Evolutionary conservation across 2,888 invertebrate species (phyloP), one percentile per base, ranked within the genome.

Genomic region (Thera obeliscata): DNA sequence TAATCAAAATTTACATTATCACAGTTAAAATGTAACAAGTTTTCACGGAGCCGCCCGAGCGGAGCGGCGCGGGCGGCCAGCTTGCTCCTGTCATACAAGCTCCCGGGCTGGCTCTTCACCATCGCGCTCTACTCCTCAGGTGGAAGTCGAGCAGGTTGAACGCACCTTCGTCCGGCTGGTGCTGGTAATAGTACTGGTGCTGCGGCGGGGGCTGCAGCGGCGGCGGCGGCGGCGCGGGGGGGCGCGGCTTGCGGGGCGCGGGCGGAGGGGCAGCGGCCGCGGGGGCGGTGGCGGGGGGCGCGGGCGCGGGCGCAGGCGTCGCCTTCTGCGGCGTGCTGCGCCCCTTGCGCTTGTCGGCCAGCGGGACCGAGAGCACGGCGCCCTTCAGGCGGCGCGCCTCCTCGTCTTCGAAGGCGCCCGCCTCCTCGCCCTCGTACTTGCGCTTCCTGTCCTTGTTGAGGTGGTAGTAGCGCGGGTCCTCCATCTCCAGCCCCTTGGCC

Each of bases 401-500:
- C 83, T 94, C 89, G 75, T 91, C 89, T 64, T 95, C 95, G 78
- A 95, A 95, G 11, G 95, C 94, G 74, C 95, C 94, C 77, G 96
- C 96, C 70, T 96, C 96, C 35, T 94, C 94, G 80, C 95, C 95
- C 75, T 96, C 96, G 76, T 96, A 96, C 79, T 95, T 95, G 77
- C 95, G 94, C 85, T 96, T 96, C 67, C 96, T 88, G 79, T 96
- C 96, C 82, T 96, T 96, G 65, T 96, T 96, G 76, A 96, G 85
- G 56, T 96, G 96, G 85, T 96, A 96, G 83, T 96, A 96, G 63
- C 96, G 93, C 11, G 96, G 95, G 87, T 96, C 96, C 74, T 96
- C 95, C 81, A 95, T 90, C 64, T 95, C 95, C 48, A 94, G 93
- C 64, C 87, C 87, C 75, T 94, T 92, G 69, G 90, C 76, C 72